Evolutionary conservation across 2,888 invertebrate genomes (phyloP).

Genomic region (Hymenopus coronatus): DNA sequence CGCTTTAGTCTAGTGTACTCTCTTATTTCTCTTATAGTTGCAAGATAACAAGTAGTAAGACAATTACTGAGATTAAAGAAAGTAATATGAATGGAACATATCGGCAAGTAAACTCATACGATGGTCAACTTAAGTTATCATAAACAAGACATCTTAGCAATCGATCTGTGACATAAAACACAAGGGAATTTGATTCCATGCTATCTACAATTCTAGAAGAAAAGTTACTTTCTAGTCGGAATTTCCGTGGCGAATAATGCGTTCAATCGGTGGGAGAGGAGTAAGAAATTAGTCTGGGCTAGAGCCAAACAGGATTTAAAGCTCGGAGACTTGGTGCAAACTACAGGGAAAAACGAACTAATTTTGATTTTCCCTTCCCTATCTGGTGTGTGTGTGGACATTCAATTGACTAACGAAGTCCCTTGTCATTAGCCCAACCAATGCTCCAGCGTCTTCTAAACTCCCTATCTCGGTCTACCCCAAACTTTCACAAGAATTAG

Average conservation of each 20-base stretch:
- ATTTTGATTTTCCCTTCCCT: neutral
- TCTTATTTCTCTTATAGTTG: no score
- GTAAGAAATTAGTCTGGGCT: slow-evolving; percentile 13
- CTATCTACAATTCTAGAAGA: no score
- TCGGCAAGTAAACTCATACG: no score
- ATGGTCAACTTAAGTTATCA: no score
- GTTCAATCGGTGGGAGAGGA: neutral
- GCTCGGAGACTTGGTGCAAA: neutral
- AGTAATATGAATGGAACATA: no score
- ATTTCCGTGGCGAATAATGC: neutral
- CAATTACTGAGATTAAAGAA: no score
- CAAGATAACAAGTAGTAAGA: no score
- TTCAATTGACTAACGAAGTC: slow-evolving; percentile 25
- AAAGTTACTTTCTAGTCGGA: neutral
- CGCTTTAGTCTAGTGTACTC: no score
- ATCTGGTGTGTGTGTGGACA: neutral
- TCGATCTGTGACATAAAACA: no score
- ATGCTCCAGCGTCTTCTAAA: neutral
- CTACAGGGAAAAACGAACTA: neutral
- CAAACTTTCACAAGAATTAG: neutral
- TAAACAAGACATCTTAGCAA: no score
- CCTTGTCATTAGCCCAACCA: slow-evolving; percentile 18
- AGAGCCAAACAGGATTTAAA: slow-evolving; percentile 16
- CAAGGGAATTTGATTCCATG: no score
- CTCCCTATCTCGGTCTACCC: no score